These are phyloP conservation scores for Molothrus aeneus DNA, from an alignment of 2,797 vertebrate genomes.

Conservation along the genomic window DNA sequence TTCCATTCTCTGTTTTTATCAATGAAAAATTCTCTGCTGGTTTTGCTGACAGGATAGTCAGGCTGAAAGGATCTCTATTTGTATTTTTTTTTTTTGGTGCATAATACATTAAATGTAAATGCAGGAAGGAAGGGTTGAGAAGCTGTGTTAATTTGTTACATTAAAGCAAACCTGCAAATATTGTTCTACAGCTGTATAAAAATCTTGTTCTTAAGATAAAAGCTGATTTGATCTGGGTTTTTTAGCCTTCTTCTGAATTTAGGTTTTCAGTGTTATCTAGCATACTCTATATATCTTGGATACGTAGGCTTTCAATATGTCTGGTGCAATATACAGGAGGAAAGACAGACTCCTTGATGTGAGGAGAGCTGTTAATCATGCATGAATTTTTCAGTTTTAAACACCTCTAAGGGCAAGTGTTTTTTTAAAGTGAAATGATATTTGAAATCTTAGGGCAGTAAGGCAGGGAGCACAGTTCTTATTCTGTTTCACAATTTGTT, in stretches of 20 bases:
- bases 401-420: not conserved
- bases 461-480: not conserved
- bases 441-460: slow-evolving; percentile 12
- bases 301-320: slow-evolving; percentile 35
- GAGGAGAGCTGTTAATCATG: slow-evolving; percentile 14
- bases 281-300: not conserved
- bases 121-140: slow-evolving; percentile 1
- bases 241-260: not conserved
- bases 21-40: slow-evolving; percentile 68
- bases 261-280: not conserved
- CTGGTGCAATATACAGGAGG: slow-evolving; percentile 8
- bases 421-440: not conserved
- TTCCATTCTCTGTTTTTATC: slow-evolving; percentile 71
- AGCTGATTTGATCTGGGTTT: not conserved
- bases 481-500: slow-evolving; percentile 10
- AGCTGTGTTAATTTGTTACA: slow-evolving; percentile 36
- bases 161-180: slow-evolving; percentile 25
- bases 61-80: slow-evolving; percentile 22
- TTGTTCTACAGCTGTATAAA: not conserved
- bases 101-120: slow-evolving; percentile 39
- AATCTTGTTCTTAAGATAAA: slow-evolving; percentile 28
- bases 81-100: not conserved
- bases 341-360: slow-evolving; percentile 9
- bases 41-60: slow-evolving; percentile 26
- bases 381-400: not conserved